phyloP scores from a whole-genome alignment of 2,113 vertebrate species.

The Phocoena sinus region DNA sequence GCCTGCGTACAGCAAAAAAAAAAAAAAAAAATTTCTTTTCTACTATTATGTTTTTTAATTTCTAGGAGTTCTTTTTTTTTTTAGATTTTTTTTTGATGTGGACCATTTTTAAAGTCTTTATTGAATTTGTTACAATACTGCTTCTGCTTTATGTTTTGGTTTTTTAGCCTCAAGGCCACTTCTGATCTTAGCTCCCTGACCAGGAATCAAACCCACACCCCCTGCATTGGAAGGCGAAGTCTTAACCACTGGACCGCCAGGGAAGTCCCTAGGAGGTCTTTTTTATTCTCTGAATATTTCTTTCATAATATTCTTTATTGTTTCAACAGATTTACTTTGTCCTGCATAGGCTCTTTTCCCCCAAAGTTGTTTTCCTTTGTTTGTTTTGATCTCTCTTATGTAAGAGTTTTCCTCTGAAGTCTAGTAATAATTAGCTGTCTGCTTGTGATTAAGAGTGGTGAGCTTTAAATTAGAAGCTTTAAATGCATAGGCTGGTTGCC shows the following conservation, averaged over 20 bases:
- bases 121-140: no score
- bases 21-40: background rate
- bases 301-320: background rate
- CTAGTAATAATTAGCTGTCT: background rate
- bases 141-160: no score
- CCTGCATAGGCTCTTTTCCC: background rate
- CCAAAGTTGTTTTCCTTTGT: background rate
- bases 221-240: no score
- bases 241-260: no score
- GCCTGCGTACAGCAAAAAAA: no score
- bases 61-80: background rate
- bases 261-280: background rate
- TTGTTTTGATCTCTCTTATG: background rate
- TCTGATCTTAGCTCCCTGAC: no score
- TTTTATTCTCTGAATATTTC: background rate
- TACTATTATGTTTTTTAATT: background rate
- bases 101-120: no score
- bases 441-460: background rate
- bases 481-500: background rate
- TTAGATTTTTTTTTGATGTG: no score
- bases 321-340: background rate
- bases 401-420: constrained; percentile 18
- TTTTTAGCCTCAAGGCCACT: no score
- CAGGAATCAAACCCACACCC: no score
- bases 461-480: constrained; percentile 35